These are phyloP conservation scores for Agriotes lineatus DNA, from an alignment of 2,888 invertebrate species.

Conservation along the genomic window DNA sequence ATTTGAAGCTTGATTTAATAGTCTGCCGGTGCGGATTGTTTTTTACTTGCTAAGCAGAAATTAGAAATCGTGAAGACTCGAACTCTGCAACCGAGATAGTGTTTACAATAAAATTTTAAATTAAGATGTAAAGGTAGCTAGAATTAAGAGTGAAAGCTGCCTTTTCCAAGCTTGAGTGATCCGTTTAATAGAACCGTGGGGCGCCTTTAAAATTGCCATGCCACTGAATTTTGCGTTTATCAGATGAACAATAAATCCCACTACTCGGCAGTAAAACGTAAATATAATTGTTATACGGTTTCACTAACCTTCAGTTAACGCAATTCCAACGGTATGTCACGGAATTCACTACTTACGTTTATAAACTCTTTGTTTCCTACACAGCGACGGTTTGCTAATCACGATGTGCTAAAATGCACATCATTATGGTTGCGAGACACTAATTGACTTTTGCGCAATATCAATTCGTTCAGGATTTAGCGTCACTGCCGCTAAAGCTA, in stretches of 20 bases:
- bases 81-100: background rate
- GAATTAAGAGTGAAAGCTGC: slow-evolving; percentile 6
- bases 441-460: background rate
- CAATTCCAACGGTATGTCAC: slow-evolving; percentile 2
- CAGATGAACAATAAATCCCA: background rate
- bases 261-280: background rate
- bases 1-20: slow-evolving; percentile 5
- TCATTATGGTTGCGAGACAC: background rate
- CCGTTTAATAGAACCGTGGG: background rate
- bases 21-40: too few species aligned
- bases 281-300: background rate
- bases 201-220: background rate
- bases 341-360: slow-evolving; percentile 1
- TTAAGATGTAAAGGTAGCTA: background rate
- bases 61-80: slow-evolving; percentile 9
- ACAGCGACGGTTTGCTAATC: background rate
- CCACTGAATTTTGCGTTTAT: background rate
- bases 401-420: background rate
- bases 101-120: background rate
- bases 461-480: background rate
- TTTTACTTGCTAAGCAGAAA: background rate
- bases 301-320: slow-evolving; percentile 7
- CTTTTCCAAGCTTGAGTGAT: background rate
- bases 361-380: background rate
- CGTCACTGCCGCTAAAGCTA: too few species aligned